These are phyloP conservation scores for Anoplophora glabripennis DNA, from an alignment of 1,140 invertebrate species.

Conservation along the genomic window DNA sequence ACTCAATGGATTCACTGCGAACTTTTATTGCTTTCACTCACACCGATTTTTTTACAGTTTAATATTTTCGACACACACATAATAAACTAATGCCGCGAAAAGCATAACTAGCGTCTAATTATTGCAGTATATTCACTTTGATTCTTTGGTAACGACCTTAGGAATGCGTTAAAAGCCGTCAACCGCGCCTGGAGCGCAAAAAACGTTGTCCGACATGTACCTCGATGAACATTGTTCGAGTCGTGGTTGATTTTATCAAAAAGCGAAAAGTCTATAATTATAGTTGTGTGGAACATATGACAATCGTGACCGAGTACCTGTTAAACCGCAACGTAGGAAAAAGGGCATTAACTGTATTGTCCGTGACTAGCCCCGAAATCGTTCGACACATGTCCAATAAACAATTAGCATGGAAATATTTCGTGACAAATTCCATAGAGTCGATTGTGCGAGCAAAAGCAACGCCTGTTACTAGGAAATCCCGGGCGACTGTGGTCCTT, in stretches of 20 bases:
- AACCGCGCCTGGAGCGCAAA: too few relatives aligned
- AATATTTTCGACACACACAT: too few relatives aligned
- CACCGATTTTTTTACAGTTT: too few relatives aligned
- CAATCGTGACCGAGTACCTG: constrained; percentile 17
- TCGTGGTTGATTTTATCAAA: constrained; percentile 18
- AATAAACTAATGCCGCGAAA: too few relatives aligned
- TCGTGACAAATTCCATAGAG: constrained; percentile 33
- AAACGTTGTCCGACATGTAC: background rate
- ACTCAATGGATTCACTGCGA: too few relatives aligned
- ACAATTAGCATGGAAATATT: constrained; percentile 35
- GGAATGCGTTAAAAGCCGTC: too few relatives aligned
- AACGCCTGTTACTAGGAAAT: constrained; percentile 16
- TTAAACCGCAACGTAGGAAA: constrained; percentile 17
- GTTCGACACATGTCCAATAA: constrained; percentile 35
- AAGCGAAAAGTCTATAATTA: constrained; percentile 19
- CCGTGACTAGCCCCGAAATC: constrained; percentile 8
- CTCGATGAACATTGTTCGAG: constrained; percentile 16
- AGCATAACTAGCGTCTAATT: too few relatives aligned
- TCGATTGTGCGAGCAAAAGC: constrained; percentile 4
- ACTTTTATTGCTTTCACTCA: too few relatives aligned
- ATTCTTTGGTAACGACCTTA: too few relatives aligned
- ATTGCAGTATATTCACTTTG: too few relatives aligned
- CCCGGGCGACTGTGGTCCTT: constrained; percentile 16
- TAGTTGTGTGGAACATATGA: constrained; percentile 21
- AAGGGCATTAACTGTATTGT: constrained; percentile 19